phyloP scores from a whole-genome alignment of 2,797 vertebrate genomes.

The Florisuga fusca region DNA sequence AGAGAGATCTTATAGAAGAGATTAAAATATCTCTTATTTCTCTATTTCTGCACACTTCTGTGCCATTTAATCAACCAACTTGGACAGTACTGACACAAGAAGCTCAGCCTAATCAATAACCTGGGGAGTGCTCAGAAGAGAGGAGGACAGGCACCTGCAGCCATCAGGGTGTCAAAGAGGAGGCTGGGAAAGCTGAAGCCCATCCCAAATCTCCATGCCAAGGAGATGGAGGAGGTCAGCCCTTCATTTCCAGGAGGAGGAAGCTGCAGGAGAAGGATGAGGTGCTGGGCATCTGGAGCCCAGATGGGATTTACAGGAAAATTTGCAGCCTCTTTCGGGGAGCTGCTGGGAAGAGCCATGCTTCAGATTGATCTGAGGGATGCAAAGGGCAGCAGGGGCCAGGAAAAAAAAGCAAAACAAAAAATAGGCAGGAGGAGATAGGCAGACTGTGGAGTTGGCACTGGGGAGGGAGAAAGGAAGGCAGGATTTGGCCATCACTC shows the following conservation, averaged over 20 bases:
- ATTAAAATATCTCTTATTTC: background rate
- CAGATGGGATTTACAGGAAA: background rate
- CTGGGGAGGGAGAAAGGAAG: background rate
- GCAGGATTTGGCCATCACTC: background rate
- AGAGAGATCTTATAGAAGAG: background rate
- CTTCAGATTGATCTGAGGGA: background rate
- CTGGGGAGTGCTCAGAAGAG: background rate
- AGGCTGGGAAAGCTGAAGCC: background rate
- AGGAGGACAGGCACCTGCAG: fast-evolving
- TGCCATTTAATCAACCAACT: background rate
- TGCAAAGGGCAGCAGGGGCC: background rate
- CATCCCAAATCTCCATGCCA: background rate
- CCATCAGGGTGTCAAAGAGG: background rate
- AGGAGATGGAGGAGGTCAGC: background rate
- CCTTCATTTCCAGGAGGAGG: background rate
- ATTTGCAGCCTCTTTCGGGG: background rate
- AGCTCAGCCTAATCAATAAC: background rate
- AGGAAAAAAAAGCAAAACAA: background rate
- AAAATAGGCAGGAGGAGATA: background rate
- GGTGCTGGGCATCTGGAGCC: background rate
- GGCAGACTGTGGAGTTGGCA: background rate
- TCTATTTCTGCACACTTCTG: background rate
- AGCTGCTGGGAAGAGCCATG: background rate
- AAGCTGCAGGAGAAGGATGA: background rate
- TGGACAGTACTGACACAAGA: background rate